Base-by-base conservation (phyloP, 2,113 vertebrate species). In the Elachura formosa region DNA sequence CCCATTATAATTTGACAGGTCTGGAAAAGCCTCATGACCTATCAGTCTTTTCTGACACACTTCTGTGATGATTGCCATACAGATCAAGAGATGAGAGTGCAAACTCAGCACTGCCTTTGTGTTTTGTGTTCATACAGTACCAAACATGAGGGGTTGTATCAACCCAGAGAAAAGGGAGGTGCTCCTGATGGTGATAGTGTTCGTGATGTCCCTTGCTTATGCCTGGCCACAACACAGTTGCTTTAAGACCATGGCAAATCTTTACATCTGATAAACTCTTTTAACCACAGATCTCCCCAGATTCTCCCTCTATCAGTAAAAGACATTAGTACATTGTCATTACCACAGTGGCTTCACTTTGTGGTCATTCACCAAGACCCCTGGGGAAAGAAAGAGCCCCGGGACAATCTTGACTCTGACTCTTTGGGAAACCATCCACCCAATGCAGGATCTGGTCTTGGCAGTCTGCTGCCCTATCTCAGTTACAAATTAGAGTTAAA, bases 401-500 rank as follows among this genome's bases (percentile, higher is more conserved):
- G 5, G 26, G 41, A 51, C 58, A 79, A 29, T 34, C 66, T 45
- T 72, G 34, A 25, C 46, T 81, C 56, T 38, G 66, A 48, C 49
- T 75, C 77, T 17, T 5, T 0, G 7, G 46, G n/a, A 92, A 82
- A 26, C 26, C 18, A 2, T 59, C 38, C 26, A 56, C 40, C 20
- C 54, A 28, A 74, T 1, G 1, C 64, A 84, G 56, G 20, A 55
- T 86, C 72, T 17, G 4, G 9, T 68, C 73, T 40, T 84, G 87
- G 67, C 67, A 73, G 19, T 71, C 51, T 90, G 62, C 78, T 82
- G 49, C 64, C 29, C 21, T 38, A 73, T 55, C 36, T 93, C 77
- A 75, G 87, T 56, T 82, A 79, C 86, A 75, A 79, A 94, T 89
- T 64, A 92, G 41, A 16, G n/a, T 81, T 87, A 64, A 68, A 67